Base-by-base conservation (phyloP, 2,113 vertebrate genomes). In the Tachysurus vachellii region DNA sequence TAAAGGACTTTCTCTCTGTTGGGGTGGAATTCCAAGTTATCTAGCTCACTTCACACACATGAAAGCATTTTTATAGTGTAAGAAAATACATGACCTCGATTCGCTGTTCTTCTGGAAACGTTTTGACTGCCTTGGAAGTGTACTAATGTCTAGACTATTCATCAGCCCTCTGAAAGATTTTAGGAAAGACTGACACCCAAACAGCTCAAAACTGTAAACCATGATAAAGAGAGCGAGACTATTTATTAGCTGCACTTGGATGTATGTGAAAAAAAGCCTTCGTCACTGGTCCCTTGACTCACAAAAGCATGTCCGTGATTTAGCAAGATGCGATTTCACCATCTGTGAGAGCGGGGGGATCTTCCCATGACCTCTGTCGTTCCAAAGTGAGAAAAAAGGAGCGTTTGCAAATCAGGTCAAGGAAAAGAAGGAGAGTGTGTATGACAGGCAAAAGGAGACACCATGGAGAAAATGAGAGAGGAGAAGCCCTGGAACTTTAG, bases 321-420 rank as follows among this genome's bases (percentile, higher is more conserved):
- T 92, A 90, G 85, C 90, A 89, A 92, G 89, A 93, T 91, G 89
- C 89, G 85, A 89, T 91, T 92, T 91, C 91, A 88, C 89, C 68
- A 81, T 86, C 86, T 88, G 87, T 91, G 89, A 91, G 90, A 90
- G 88, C n/a, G 66, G 64, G 1, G 31, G 88, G 84, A 83, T 88
- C 90, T 91, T 95, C 95, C 93, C 94, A 93, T 94, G 94, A 94
- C 92, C 94, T 89, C 87, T 83, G 80, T 83, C 5, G 85, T 85
- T 85, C 66, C 68, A 19, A 86, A 64, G 77, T 88, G 50, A 90
- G 68, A 82, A 75, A 80, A 84, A 85, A 56, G 61, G 59, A 80
- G 42, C 21, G 19, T 42, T 80, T 68, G 73, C 47, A 79, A 82
- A 83, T 89, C 84, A 70, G 73, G 87, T 61, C 75, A 61, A 81